These are phyloP conservation scores for Coracopsis vasa DNA, from an alignment of 2,113 vertebrate genomes.

Conservation along the genomic window DNA sequence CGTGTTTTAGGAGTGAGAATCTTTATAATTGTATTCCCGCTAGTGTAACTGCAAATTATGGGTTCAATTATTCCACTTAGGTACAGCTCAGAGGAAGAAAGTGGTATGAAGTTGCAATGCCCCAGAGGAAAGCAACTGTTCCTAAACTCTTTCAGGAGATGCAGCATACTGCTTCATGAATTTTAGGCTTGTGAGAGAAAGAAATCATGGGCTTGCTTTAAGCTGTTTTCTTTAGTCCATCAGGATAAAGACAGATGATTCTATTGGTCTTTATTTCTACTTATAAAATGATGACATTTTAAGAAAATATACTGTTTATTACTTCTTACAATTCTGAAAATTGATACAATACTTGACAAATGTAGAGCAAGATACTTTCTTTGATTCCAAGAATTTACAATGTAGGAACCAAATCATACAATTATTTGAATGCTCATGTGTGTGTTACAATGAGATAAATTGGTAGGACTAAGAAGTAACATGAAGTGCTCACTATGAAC, in stretches of 20 bases:
- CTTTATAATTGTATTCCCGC: slow-evolving; percentile 64
- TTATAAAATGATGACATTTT: not conserved
- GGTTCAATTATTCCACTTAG: slow-evolving; percentile 63
- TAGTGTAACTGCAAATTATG: slow-evolving; percentile 68
- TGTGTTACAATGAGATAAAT: not conserved
- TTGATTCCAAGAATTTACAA: not conserved
- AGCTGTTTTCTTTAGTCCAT: not conserved
- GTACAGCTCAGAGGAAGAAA: slow-evolving; percentile 64
- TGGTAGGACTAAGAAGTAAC: not conserved
- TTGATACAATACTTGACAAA: not conserved
- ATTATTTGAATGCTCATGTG: not conserved
- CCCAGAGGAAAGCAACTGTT: slow-evolving; percentile 27
- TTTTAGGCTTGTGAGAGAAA: slow-evolving; percentile 20
- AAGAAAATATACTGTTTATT: not conserved
- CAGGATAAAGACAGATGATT: not conserved
- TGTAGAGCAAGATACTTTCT: not conserved
- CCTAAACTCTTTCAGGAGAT: slow-evolving; percentile 43
- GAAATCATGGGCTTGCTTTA: not conserved
- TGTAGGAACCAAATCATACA: not conserved
- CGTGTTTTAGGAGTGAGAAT: slow-evolving; percentile 56
- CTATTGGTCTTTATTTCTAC: not conserved
- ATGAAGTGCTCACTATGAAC: not conserved
- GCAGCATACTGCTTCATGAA: not conserved
- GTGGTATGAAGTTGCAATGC: slow-evolving; percentile 56
- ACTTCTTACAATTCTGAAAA: not conserved